phyloP scores from a whole-genome alignment of 2,113 vertebrate genomes.

The Serinus canaria region DNA sequence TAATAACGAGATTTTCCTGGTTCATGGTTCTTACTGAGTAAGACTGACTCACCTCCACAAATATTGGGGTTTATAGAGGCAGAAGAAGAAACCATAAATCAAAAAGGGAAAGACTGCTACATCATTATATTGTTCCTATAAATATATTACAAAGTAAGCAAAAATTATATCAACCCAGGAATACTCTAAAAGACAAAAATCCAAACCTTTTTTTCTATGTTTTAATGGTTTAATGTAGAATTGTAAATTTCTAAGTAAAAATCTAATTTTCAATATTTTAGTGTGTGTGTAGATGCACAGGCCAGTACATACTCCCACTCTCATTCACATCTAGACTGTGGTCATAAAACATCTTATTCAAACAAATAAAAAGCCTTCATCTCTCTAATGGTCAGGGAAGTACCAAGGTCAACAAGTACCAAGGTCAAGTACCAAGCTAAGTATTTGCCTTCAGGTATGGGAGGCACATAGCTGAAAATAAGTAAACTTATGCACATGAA shows the following conservation, averaged over 20 bases:
- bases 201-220: not conserved
- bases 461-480: not conserved
- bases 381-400: not conserved
- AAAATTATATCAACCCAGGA: not conserved
- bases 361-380: not conserved
- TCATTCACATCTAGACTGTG: not conserved
- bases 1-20: not conserved
- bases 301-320: not conserved
- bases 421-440: not conserved
- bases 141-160: not conserved
- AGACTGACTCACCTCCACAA: not conserved
- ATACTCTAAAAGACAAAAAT: not conserved
- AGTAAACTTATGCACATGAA: not conserved
- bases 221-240: not conserved
- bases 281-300: not conserved
- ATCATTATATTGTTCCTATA: not conserved
- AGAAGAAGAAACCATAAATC: conserved; percentile 6
- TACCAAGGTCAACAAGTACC: not conserved
- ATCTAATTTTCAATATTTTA: not conserved
- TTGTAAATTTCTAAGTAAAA: not conserved
- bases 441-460: not conserved
- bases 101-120: not conserved
- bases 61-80: not conserved
- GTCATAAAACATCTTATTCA: not conserved
- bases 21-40: not conserved